A percentile compares a stretch with the other conserved stretches of the same genome.
Conservation (phyloP, 2,113 vertebrate genomes). For the Corynorhinus townsendii region DNA sequence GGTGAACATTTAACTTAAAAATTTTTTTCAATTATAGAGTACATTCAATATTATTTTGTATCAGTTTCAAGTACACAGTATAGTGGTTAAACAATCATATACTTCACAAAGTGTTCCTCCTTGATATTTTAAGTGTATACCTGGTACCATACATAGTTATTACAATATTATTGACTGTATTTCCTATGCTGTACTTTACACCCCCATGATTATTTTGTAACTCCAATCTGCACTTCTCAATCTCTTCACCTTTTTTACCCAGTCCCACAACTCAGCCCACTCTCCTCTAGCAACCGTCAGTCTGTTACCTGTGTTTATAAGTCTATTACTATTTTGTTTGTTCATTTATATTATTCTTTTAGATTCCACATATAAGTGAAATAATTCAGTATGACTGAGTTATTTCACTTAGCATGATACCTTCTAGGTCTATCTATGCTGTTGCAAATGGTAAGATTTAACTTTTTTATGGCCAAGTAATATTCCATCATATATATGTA, state of each 20-base stretch:
- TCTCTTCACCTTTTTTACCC: background rate
- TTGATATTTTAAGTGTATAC: no score
- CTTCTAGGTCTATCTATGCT: no score
- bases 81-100: background rate
- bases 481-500: no score
- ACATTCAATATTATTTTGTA: background rate
- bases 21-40: background rate
- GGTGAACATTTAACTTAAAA: background rate
- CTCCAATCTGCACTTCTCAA: background rate
- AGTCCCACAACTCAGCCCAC: background rate
- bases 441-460: no score
- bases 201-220: background rate
- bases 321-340: background rate
- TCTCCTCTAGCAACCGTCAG: background rate
- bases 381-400: no score
- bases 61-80: background rate
- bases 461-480: no score
- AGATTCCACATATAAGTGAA: no score
- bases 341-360: no score
- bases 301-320: background rate
- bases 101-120: no score
- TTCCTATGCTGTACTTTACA: background rate
- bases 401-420: no score
- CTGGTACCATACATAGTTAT: no score
- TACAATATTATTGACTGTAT: background rate